A percentile compares a stretch with the other conserved stretches of the same genome.
Conservation (phyloP, 2,113 vertebrate genomes). For the Phaethon lepturus region DNA sequence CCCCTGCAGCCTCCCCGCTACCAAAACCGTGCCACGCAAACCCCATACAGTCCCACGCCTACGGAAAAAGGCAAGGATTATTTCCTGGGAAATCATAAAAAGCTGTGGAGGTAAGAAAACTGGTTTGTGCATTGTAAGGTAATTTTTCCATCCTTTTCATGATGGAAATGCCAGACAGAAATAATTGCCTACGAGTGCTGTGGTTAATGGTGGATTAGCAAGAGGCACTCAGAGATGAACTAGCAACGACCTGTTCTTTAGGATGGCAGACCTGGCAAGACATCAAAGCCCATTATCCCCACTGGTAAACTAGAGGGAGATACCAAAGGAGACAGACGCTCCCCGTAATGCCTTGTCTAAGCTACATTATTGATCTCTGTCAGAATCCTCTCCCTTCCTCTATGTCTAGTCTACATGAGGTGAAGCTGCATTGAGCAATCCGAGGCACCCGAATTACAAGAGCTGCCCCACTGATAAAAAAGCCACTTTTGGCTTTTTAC, state of each 20-base stretch:
- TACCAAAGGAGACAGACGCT: conserved; percentile 50
- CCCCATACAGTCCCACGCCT: too few relatives aligned
- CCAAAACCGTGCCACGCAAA: too few relatives aligned
- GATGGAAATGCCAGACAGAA: conserved; percentile 29
- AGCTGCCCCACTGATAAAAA: conserved; percentile 27
- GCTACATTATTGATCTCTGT: conserved; percentile 61
- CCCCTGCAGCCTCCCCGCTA: too few relatives aligned
- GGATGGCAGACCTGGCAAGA: conserved; percentile 64
- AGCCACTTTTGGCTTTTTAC: neutral
- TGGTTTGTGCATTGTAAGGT: neutral
- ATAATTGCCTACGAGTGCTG: neutral
- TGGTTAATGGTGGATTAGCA: conserved; percentile 3
- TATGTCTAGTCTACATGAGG: neutral
- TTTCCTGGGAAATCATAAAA: neutral
- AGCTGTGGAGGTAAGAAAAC: neutral
- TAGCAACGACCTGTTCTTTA: neutral
- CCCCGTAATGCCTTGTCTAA: conserved; percentile 49
- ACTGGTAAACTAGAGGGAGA: conserved; percentile 45
- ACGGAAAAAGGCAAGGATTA: neutral
- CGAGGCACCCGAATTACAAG: conserved; percentile 24
- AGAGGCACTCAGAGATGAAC: conserved; percentile 51
- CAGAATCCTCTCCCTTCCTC: conserved; percentile 52
- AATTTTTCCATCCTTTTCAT: neutral
- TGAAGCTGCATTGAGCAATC: neutral
- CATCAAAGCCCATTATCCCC: conserved; percentile 58